Evolutionary conservation across 2,888 invertebrate genomes (phyloP), one percentile per base, ranked within the genome.

Genomic region (Thymelicus sylvestris): DNA sequence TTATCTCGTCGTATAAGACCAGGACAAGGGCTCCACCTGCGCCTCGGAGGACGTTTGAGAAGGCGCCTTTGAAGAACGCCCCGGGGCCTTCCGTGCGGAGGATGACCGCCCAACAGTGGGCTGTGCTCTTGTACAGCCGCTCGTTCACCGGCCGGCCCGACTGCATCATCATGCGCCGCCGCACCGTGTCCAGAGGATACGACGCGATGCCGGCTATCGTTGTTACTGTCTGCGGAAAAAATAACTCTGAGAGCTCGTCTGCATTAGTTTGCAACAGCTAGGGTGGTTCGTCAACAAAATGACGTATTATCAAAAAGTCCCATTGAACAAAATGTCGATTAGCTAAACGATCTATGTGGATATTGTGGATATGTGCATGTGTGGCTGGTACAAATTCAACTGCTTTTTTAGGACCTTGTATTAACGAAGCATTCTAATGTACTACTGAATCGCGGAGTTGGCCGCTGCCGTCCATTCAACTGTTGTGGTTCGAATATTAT

Each of bases 151-250:
- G 96, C 77, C 96, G 95, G 55, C 98, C 98, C 73, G 98, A 98
- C 93, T 98, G 98, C 99, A 99, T 99, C 99, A 99, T 99, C 98
- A 99, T 98, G 86, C 99, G 96, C 92, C 99, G 96, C 81, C 98
- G 95, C 83, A 97, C 97, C 67, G 99, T 99, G 90, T 99, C 99
- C 91, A 99, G 96, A 74, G 99, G 99, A 94, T 99, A 99, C 50
- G 98, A 98, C 50, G 97, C 95, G 81, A 99, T 96, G 82, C 99
- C 99, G 73, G 98, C 97, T 75, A 97, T 93, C 71, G 98, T 94
- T 1, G 94, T 94, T 71, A 94, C 94, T 83, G 95, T 92, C 97
- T 93, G 81, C 6, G 76, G 39, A 66, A 19, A 63, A 47, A 31
- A 65, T 31, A 15, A 55, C 38, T 19, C 24, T 31, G 31, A 31